Evolutionary conservation across 2,888 invertebrate genomes (phyloP), one percentile per base, ranked within the genome.

Genomic region (Meta bourneti): DNA sequence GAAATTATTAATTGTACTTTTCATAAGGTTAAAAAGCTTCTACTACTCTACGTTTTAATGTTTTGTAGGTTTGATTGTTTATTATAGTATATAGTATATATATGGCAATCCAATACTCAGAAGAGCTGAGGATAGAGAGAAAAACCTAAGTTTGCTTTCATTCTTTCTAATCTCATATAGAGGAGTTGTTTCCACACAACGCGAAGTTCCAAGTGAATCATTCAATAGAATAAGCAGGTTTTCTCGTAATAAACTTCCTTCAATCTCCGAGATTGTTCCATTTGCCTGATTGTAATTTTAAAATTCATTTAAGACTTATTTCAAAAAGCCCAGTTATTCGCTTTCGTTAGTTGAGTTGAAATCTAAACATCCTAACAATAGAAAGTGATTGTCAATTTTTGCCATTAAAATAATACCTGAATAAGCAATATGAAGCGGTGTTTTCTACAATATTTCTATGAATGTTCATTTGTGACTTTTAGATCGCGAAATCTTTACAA

Each of bases 211-310:
- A 34, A 34, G 34, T 34, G 34, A 34, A 34, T 34, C 34, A 34
- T 34, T 34, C 34, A 34, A 34, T 34, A 34, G 34, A 34, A 34
- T 34, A 34, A 34, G 4, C 34, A 34, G 34, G 34, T 34, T 34
- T 34, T 4, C 4, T 34, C 34, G 34, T 77, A 77, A 77, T 77
- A 77, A 77, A 77, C 19, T 16, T 77, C 52, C 51, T 51, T 51
- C 77, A 11, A 19, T n/a, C 19, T n/a, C n/a, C 51, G 34, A 77
- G 77, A 77, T 51, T 16, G 13, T 51, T 77, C 77, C 77, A 51
- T 77, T 77, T 51, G 52, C 77, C 77, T 77, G 52, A 77, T 77
- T 77, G 52, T 51, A 77, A 77, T 77, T 77, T 51, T 51, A 7
- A 77, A 77, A 77, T 77, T 49, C 52, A 77, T 77, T 77, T 77